Percentiles rank a stretch among this genome's conserved stretches.
These are phyloP conservation scores for Diplodus puntazzo DNA, from an alignment of 2,797 vertebrate genomes.

Conservation along the genomic window DNA sequence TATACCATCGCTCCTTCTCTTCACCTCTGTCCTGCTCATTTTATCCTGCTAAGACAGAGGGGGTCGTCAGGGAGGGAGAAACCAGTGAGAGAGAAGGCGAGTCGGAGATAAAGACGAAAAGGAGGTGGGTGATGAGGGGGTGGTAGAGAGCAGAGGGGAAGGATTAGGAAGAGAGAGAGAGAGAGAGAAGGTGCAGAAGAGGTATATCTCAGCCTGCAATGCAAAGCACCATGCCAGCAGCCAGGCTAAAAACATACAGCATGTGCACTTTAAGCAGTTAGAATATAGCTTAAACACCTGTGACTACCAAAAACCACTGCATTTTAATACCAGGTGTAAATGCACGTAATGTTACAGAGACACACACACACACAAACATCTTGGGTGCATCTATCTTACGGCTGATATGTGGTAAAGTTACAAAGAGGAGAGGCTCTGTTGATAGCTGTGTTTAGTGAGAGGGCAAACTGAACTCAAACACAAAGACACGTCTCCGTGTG, in stretches of 20 bases:
- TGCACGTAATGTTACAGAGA: too few relatives aligned
- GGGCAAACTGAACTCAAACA: too few relatives aligned
- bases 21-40: slow-evolving; percentile 44
- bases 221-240: background rate
- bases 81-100: background rate
- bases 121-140: background rate
- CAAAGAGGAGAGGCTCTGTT: too few relatives aligned
- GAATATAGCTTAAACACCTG: background rate
- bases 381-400: too few relatives aligned
- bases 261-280: background rate
- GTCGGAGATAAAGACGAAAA: background rate
- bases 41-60: slow-evolving; percentile 35
- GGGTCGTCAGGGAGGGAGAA: background rate
- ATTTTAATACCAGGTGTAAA: background rate
- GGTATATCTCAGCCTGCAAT: background rate
- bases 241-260: background rate
- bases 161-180: background rate
- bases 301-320: background rate
- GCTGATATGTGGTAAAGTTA: too few relatives aligned
- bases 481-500: too few relatives aligned
- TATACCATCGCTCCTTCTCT: slow-evolving; percentile 39
- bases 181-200: background rate
- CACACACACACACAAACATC: too few relatives aligned
- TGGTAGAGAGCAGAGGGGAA: background rate
- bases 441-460: too few relatives aligned